Evolutionary conservation across 2,797 vertebrate species (phyloP).

Genomic region (Selene dorsalis): DNA sequence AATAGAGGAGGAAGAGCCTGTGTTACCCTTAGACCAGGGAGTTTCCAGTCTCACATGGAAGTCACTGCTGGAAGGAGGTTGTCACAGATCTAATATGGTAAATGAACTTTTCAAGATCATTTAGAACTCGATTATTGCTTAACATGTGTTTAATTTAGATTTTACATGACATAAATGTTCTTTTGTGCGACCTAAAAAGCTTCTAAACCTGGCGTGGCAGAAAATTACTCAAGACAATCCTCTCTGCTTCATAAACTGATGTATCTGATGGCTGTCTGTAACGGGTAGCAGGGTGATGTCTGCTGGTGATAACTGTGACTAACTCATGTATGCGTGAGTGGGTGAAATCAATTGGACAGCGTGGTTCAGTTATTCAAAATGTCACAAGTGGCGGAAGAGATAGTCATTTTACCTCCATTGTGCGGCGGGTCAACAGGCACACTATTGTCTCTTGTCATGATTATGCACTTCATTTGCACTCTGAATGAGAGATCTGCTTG

Average conservation of each 20-base stretch:
- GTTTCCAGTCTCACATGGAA: slow-evolving; percentile 67
- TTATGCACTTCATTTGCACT: slow-evolving; percentile 39
- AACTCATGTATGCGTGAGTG: slow-evolving; percentile 53
- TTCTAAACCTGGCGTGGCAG: background rate
- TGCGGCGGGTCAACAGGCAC: slow-evolving; percentile 42
- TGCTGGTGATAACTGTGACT: slow-evolving; percentile 61
- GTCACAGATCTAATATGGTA: slow-evolving; percentile 64
- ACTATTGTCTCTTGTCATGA: slow-evolving; percentile 40
- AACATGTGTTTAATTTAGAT: background rate
- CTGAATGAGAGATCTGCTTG: slow-evolving; percentile 32
- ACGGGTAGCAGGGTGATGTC: slow-evolving; percentile 58
- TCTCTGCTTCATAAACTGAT: slow-evolving; percentile 22
- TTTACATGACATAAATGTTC: background rate
- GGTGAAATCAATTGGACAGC: slow-evolving; percentile 58
- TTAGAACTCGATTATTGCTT: background rate
- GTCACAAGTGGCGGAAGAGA: slow-evolving; percentile 59
- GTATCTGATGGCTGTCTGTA: slow-evolving; percentile 51
- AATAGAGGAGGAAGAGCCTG: slow-evolving; percentile 70
- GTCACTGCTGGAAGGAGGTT: slow-evolving; percentile 50
- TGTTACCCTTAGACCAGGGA: slow-evolving; percentile 56
- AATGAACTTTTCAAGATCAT: slow-evolving; percentile 46
- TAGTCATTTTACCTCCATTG: slow-evolving; percentile 41
- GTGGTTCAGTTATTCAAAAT: slow-evolving; percentile 62
- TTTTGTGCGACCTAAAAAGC: background rate
- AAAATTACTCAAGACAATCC: background rate